Evolutionary conservation across 2,797 vertebrate species (phyloP).

Genomic region (Neomorphus geoffroyi): DNA sequence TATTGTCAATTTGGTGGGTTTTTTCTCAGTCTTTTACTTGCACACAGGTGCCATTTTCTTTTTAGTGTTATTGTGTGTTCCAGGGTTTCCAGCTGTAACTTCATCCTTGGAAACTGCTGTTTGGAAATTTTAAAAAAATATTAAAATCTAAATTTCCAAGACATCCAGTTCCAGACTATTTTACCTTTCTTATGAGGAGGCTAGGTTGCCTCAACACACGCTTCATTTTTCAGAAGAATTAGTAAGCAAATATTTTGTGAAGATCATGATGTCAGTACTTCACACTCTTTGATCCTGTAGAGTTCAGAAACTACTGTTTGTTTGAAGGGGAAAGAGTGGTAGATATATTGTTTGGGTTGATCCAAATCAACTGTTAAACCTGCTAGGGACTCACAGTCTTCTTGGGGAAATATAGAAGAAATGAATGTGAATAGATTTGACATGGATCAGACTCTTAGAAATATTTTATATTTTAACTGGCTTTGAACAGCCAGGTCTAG

Average conservation of each 20-base stretch:
- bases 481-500: not conserved
- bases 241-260: not conserved
- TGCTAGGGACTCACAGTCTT: not conserved
- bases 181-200: not conserved
- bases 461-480: not conserved
- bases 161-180: not conserved
- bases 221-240: not conserved
- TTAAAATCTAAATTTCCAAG: not conserved
- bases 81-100: not conserved
- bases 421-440: not conserved
- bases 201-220: not conserved
- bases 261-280: not conserved
- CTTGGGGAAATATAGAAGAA: not conserved
- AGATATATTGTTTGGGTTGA: not conserved
- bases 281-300: not conserved
- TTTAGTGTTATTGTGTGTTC: not conserved
- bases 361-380: not conserved
- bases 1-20: too few relatives aligned
- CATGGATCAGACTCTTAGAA: not conserved
- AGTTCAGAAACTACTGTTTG: not conserved
- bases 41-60: not conserved
- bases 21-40: not conserved
- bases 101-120: not conserved
- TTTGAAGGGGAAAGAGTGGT: not conserved
- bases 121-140: not conserved